phyloP scores from a whole-genome alignment of 2,888 invertebrate genomes.

The Athalia circularis region DNA sequence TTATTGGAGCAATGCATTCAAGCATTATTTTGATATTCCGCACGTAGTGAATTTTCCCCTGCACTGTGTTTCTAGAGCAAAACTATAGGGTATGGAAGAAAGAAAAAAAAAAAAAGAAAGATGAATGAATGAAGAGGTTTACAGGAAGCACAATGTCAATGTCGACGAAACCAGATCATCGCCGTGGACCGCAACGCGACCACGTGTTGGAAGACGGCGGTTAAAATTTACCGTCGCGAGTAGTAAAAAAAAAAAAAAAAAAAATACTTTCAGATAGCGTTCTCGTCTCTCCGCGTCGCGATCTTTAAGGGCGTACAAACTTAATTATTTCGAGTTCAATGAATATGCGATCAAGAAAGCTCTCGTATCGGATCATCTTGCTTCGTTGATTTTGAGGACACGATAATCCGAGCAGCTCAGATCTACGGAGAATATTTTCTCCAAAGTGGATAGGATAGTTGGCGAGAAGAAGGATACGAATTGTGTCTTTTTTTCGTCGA shows the following conservation, averaged over 20 bases:
- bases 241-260: too few species aligned
- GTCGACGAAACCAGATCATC: neutral
- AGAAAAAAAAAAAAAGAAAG: too few species aligned
- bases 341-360: conserved; percentile 67
- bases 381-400: conserved; percentile 66
- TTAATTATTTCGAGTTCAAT: conserved; percentile 68
- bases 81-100: neutral
- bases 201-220: too few species aligned
- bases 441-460: neutral
- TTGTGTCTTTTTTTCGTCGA: too few species aligned
- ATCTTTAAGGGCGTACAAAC: neutral
- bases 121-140: neutral
- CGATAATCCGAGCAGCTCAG: conserved; percentile 59
- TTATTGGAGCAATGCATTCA: conserved; percentile 45
- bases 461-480: too few species aligned
- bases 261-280: neutral
- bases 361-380: conserved; percentile 69
- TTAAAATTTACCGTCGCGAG: too few species aligned
- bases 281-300: neutral
- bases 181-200: too few species aligned
- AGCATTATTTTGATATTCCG: neutral
- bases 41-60: neutral
- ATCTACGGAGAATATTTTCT: too few species aligned
- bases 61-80: neutral
- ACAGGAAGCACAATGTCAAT: neutral